These are phyloP conservation scores for Pogonomyrmex californicus DNA, from an alignment of 1,140 invertebrate species.

Conservation along the genomic window DNA sequence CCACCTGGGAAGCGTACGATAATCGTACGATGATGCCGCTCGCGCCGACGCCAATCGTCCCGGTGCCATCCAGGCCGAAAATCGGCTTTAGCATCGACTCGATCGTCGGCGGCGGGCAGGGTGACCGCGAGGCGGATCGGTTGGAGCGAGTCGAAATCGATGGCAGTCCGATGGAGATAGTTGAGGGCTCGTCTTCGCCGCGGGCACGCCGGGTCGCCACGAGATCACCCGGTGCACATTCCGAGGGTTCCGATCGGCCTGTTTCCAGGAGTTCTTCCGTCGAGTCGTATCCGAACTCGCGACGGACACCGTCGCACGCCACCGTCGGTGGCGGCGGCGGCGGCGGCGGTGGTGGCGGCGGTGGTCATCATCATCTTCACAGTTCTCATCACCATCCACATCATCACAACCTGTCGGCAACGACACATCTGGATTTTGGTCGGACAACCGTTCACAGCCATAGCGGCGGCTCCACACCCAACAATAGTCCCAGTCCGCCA, in stretches of 20 bases:
- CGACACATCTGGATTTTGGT: conserved; percentile 75
- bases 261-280: conserved; percentile 83
- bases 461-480: conserved; percentile 87
- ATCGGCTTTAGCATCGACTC: conserved; percentile 98
- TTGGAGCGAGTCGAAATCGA: conserved; percentile 81
- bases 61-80: conserved; percentile 95
- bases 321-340: conserved; percentile 9
- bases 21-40: conserved; percentile 94
- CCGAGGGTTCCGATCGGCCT: conserved; percentile 83
- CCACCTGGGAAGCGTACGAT: conserved; percentile 66
- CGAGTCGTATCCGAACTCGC: conserved; percentile 82
- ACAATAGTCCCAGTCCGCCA: conserved; percentile 89
- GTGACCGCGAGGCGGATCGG: conserved; percentile 73
- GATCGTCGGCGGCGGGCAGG: conserved; percentile 91
- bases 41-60: conserved; percentile 94
- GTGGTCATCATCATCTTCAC: conserved; percentile 73
- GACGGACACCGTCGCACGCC: conserved; percentile 74
- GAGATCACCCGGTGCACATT: conserved; percentile 83
- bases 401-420: conserved; percentile 69
- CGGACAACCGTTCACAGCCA: conserved; percentile 81
- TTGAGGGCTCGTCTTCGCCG: conserved; percentile 85
- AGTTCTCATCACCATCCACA: conserved; percentile 73
- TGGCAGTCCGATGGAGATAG: conserved; percentile 81
- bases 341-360: conserved; percentile 17
- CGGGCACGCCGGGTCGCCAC: conserved; percentile 71